Evolutionary conservation across 2,797 vertebrate species (phyloP), one percentile per base, ranked within the genome.

Genomic region (Phalanger gymnotis): DNA sequence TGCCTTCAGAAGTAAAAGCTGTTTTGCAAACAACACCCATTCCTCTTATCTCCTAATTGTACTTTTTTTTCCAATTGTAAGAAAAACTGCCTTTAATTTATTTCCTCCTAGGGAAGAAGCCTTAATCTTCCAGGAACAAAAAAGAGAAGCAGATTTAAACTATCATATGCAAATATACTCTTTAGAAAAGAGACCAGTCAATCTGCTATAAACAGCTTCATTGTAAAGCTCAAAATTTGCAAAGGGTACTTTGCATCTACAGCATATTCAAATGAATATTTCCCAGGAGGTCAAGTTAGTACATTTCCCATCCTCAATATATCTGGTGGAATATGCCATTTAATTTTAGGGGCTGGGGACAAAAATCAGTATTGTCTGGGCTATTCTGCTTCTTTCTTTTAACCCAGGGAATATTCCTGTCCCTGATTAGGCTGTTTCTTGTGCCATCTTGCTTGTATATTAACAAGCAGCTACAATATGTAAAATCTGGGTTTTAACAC

Each of bases 81-180:
- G 90, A 52, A 94, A 90, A 87, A 57, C 30, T 40, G 92, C 66
- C 61, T 97, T 96, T 96, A 97, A 97, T 96, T 97, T 96, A 96
- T 95, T 97, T 97, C 92, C 73, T 96, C 66, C n/a, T 47, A 95
- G 54, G 53, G 93, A n/a, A 40, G 40, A 92, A 95, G 92, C 92
- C 94, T 97, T 97, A 93, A 95, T 96, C 73, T 97, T 95, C 90
- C 34, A 73, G 91, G 81, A 96, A 61, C 51, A 92, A 93, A 97
- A 96, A 3, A 27, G 92, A 56, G 96, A 54, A 9, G 13, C 96
- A 97, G 12, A 0, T 73, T 98, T 97, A 90, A 95, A 90, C 53
- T 96, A 95, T 81, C 1, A 97, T 90, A 28, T 73, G 91, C 95
- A 97, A 98, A 97, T 96, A 94, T 53, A 95, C 47, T 89, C 90